Evolutionary conservation across 2,797 vertebrate species (phyloP), one percentile per base, ranked within the genome.

Genomic region (Epinephelus awoara): DNA sequence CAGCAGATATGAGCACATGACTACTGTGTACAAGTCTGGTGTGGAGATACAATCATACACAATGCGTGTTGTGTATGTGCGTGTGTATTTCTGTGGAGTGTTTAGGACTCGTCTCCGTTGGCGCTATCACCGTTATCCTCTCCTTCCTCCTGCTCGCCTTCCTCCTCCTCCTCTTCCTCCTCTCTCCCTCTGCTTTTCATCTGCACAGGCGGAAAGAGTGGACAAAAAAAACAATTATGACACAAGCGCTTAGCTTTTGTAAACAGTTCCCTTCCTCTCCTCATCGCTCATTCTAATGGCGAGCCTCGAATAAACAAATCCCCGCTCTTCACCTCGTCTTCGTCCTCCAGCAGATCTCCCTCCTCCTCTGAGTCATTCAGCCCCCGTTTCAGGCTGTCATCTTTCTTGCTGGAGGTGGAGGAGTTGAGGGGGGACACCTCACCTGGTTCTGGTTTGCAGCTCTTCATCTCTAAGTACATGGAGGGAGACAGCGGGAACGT

Each of bases 61-160:
- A 72, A 44, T 27, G 34, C n/a, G 51, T 27, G 27, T 34, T 56
- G 67, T 12, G 23, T 3, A 23, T 40, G 23, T 72, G 51, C 46
- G 55, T 58, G 13, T 71, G 19, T 57, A 14, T 71, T 67, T 52
- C 42, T 79, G 74, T 56, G 67, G 27, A 18, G 15, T 13, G 63
- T 91, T 95, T 96, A 96, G 92, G 95, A 95, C 67, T 96, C 94
- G 68, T 97, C 96, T 87, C 95, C 96, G 38, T 97, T 97, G 85
- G 95, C 90, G 73, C 96, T 97, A 84, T 97, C 96, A 25, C 95
- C 96, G 61, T 97, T 96, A 46, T 97, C 96, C 85, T 97, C 96
- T 38, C 96, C 97, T 93, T 97, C 96, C 92, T 96, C 96, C 64
- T 95, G 94, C 90, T 97, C 96, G 0, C 83, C 91, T 5, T 94